Evolutionary conservation across 2,888 invertebrate genomes (phyloP).

Genomic region (Tuberolachnus salignus): DNA sequence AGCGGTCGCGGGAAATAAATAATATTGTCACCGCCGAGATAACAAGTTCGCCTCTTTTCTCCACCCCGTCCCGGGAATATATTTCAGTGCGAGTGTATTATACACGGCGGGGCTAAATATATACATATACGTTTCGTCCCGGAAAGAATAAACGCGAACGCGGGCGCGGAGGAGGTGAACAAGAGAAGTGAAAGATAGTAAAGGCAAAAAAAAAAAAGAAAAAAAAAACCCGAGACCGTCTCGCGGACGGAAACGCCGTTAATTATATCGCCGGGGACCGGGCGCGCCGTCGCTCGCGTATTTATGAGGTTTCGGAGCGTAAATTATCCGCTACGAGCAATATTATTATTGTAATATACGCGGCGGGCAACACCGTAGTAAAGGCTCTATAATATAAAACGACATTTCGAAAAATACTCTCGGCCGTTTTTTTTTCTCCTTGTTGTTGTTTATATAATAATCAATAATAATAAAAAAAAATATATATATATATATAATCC

Average conservation of each 20-base stretch:
- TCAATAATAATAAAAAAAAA: no score
- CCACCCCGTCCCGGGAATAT: not conserved
- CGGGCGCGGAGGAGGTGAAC: not conserved
- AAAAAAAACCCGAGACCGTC: not conserved
- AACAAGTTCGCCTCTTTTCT: not conserved
- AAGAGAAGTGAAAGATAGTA: no score
- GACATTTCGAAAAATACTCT: no score
- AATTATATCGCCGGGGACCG: not conserved
- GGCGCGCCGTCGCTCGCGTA: not conserved
- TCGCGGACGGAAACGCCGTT: slow-evolving; percentile 33
- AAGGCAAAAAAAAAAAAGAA: not conserved
- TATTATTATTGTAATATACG: no score
- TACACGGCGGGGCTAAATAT: not conserved
- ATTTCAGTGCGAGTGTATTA: no score
- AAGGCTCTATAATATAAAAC: no score
- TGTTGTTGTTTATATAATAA: no score
- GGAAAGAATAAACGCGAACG: not conserved
- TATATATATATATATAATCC: no score
- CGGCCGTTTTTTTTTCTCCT: no score
- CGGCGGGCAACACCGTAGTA: no score
- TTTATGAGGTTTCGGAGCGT: not conserved
- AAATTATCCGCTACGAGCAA: no score
- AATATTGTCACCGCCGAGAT: not conserved
- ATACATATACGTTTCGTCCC: not conserved
- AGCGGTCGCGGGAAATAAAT: slow-evolving; percentile 47